Evolutionary conservation across 2,797 vertebrate species (phyloP).

Genomic region (Ispidina lecontei): DNA sequence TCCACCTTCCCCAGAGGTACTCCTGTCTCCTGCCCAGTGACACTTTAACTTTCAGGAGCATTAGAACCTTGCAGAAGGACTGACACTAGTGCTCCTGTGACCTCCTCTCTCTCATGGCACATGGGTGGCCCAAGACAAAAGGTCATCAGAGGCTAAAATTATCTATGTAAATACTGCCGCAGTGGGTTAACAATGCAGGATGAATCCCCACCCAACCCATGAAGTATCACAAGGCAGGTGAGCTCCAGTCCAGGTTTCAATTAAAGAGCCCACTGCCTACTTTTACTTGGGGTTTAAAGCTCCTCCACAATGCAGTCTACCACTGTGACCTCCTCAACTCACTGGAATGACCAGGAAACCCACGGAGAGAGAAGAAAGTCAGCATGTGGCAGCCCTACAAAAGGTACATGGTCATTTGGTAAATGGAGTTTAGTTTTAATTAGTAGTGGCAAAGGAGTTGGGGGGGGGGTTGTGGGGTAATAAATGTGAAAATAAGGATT

Average conservation of each 20-base stretch:
- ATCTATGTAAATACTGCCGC: background rate
- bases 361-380: background rate
- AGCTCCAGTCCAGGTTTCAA: background rate
- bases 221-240: background rate
- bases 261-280: background rate
- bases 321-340: background rate
- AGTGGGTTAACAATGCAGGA: background rate
- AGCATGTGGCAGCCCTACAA: background rate
- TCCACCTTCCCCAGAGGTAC: background rate
- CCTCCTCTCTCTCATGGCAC: background rate
- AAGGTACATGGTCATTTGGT: background rate
- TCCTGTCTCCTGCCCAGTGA: background rate
- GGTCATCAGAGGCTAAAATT: background rate
- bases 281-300: background rate
- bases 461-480: background rate
- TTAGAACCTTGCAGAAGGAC: background rate
- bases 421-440: background rate
- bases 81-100: accelerated
- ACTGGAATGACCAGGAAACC: background rate
- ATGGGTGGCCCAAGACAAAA: background rate
- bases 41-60: background rate
- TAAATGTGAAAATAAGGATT: background rate
- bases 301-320: background rate
- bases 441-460: background rate
- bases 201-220: background rate